Evolutionary conservation across 2,113 vertebrate genomes (phyloP).

Genomic region (Mastomys natalensis): DNA sequence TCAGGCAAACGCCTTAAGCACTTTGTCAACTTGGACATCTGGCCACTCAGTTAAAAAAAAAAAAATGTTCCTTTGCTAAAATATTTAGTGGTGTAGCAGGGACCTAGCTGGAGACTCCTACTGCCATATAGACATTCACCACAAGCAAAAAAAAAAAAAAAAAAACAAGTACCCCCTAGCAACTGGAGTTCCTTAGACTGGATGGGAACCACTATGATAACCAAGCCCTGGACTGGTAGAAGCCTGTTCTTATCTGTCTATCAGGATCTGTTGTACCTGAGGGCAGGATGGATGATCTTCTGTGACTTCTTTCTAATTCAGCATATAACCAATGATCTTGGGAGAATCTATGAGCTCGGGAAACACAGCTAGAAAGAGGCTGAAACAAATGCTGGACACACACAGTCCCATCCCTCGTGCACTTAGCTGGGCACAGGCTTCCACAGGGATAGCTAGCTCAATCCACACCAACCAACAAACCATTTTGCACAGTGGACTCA

Average conservation of each 20-base stretch:
- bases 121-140: slow-evolving; percentile 69
- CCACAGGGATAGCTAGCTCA: background rate
- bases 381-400: accelerated
- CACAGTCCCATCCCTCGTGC: accelerated
- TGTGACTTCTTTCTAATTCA: accelerated
- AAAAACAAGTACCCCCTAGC: background rate
- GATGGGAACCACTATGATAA: accelerated
- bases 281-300: accelerated
- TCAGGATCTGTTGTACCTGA: background rate
- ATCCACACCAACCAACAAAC: accelerated
- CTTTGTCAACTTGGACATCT: slow-evolving; percentile 98
- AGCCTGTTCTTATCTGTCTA: too few species aligned
- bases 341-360: background rate
- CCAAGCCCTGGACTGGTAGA: background rate
- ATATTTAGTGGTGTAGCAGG: slow-evolving; percentile 88
- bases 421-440: accelerated
- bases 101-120: slow-evolving; percentile 80
- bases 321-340: background rate
- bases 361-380: too few species aligned
- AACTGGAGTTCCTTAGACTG: accelerated
- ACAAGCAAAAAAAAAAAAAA: slow-evolving; percentile 34
- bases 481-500: accelerated
- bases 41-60: slow-evolving; percentile 89
- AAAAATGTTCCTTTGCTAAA: slow-evolving; percentile 88
- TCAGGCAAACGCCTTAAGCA: slow-evolving; percentile 98